Conservation (phyloP, 2,113 vertebrate species). For the Baryphthengus martii region DNA sequence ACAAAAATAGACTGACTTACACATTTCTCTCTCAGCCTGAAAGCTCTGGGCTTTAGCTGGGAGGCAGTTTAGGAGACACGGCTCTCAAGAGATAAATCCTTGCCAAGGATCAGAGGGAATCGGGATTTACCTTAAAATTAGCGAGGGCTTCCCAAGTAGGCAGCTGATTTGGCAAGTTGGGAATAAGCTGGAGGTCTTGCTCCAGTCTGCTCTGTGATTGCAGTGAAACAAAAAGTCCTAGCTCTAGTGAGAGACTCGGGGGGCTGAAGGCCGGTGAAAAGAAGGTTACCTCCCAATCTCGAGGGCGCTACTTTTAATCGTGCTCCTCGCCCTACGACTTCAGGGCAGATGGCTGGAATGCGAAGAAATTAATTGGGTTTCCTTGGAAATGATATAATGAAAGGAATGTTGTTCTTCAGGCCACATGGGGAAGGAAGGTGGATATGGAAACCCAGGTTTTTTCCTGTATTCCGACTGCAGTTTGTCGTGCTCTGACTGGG, state of each 20-base stretch:
- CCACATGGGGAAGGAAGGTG: background rate
- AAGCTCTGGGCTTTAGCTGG: background rate
- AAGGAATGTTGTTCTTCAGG: background rate
- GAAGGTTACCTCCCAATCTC: background rate
- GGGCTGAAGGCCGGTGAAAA: background rate
- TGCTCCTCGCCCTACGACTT: background rate
- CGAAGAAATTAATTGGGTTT: background rate
- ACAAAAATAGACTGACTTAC: background rate
- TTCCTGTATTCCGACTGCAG: background rate
- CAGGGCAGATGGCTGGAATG: background rate
- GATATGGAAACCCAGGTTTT: background rate
- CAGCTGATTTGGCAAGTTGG: background rate
- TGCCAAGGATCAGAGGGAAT: background rate
- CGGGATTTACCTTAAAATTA: constrained; percentile 17
- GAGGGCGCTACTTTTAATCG: background rate
- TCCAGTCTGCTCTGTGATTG: background rate
- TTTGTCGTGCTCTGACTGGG: background rate
- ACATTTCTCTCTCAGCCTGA: background rate
- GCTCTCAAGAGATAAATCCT: background rate
- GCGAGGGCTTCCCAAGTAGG: background rate
- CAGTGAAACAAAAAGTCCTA: background rate
- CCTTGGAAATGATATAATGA: background rate
- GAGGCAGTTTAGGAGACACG: background rate
- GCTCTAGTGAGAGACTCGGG: background rate
- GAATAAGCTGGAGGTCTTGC: background rate